These are phyloP conservation scores for Myanophis thanlyinensis DNA, from an alignment of 2,113 vertebrate species.

Conservation along the genomic window DNA sequence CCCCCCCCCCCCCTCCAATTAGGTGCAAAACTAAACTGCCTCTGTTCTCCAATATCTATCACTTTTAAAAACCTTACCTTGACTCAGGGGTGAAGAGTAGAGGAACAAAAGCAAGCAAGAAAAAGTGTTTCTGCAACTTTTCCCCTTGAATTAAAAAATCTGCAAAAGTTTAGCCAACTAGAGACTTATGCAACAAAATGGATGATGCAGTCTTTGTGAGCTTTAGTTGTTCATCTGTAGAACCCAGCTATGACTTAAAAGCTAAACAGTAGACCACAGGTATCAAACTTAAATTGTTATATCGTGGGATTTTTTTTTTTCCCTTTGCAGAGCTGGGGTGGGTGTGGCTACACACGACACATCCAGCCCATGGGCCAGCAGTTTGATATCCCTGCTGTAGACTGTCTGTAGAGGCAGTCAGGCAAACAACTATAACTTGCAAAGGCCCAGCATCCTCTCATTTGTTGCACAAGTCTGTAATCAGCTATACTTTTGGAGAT, in stretches of 20 bases:
- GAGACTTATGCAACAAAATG: background rate
- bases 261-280: background rate
- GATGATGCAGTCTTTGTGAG: background rate
- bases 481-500: background rate
- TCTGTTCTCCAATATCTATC: background rate
- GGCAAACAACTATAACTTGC: background rate
- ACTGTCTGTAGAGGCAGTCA: background rate
- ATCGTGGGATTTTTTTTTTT: too few species aligned
- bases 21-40: background rate
- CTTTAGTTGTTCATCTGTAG: background rate
- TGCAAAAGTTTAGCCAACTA: background rate
- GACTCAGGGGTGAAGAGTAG: background rate
- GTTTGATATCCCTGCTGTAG: background rate
- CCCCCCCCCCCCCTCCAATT: too few species aligned
- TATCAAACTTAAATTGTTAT: too few species aligned
- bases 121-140: background rate
- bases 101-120: background rate
- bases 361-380: too few species aligned
- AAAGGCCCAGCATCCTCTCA: background rate
- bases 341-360: too few species aligned
- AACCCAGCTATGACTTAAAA: background rate
- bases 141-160: background rate
- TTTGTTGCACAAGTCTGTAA: background rate
- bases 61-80: background rate
- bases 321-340: too few species aligned